A percentile compares a stretch with the other conserved stretches of the same genome.
These are phyloP conservation scores for Antedon bifida DNA, from an alignment of 35 echinoderm and acorn worm genomes.

Conservation along the genomic window DNA sequence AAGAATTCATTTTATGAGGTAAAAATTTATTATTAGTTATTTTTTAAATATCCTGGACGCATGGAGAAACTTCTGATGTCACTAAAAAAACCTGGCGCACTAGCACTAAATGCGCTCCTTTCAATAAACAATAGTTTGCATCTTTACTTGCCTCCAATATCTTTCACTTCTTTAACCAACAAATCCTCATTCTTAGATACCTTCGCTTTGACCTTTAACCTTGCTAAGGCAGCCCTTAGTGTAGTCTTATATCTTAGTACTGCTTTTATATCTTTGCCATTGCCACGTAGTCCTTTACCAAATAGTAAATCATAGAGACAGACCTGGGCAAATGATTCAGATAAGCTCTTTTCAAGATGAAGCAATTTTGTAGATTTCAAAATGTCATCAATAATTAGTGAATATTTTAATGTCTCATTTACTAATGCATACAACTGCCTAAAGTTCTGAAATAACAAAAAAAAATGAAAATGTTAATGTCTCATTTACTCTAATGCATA, in stretches of 20 bases:
- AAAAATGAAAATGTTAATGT: not conserved
- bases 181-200: constrained; percentile 26
- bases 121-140: not conserved
- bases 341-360: not conserved
- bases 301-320: constrained; percentile 49
- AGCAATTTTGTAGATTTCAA: not conserved
- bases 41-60: too few relatives aligned
- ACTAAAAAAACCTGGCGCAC: too few relatives aligned
- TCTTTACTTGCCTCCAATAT: constrained; percentile 2
- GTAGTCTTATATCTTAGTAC: constrained; percentile 29
- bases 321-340: constrained; percentile 15
- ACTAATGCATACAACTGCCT: constrained; percentile 11
- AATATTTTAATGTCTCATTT: constrained; percentile 16
- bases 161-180: constrained; percentile 12
- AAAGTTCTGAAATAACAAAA: constrained; percentile 1
- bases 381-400: constrained; percentile 11
- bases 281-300: constrained; percentile 31
- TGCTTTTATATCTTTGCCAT: constrained; percentile 24
- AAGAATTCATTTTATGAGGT: too few relatives aligned
- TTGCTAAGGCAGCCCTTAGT: constrained; percentile 33
- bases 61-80: too few relatives aligned
- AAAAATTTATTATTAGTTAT: too few relatives aligned
- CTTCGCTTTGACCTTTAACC: constrained; percentile 37
- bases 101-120: too few relatives aligned
- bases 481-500: not conserved